Conservation (phyloP, 1,140 invertebrate genomes). For the Leptopilina clavipes region DNA sequence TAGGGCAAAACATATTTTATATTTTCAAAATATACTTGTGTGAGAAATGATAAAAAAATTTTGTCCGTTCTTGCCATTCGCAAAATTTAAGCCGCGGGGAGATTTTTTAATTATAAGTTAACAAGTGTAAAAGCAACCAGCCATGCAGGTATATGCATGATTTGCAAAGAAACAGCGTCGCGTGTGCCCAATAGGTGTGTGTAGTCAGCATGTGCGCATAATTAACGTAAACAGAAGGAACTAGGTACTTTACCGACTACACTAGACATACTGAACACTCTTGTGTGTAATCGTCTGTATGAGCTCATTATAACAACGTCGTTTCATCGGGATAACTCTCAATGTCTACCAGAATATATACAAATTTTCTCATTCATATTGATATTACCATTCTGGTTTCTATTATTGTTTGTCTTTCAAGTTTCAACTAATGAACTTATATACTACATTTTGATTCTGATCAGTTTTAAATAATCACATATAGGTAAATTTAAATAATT, state of each 20-base stretch:
- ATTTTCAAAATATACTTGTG: no score
- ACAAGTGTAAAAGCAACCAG: neutral
- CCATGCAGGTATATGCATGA: conserved; percentile 8
- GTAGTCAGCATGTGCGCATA: conserved; percentile 22
- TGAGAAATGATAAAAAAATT: no score
- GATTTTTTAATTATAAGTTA: neutral
- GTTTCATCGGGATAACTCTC: neutral
- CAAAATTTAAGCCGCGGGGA: no score
- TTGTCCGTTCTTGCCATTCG: no score
- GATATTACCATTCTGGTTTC: no score
- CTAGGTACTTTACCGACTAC: conserved; percentile 12
- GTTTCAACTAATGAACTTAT: no score
- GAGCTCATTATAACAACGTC: conserved; percentile 10
- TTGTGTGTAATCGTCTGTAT: neutral
- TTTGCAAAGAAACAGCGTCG: neutral
- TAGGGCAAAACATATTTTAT: no score
- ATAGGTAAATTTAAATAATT: no score
- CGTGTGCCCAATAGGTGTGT: conserved; percentile 25
- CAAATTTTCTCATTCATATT: no score
- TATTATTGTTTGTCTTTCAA: no score
- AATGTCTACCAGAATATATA: neutral
- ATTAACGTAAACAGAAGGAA: conserved; percentile 32
- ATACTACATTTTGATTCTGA: no score
- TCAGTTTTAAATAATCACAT: no score
- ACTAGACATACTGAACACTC: neutral